These are phyloP conservation scores for Petrocephalus schoutedeni DNA, from an alignment of 2,797 vertebrate genomes.

Conservation along the genomic window DNA sequence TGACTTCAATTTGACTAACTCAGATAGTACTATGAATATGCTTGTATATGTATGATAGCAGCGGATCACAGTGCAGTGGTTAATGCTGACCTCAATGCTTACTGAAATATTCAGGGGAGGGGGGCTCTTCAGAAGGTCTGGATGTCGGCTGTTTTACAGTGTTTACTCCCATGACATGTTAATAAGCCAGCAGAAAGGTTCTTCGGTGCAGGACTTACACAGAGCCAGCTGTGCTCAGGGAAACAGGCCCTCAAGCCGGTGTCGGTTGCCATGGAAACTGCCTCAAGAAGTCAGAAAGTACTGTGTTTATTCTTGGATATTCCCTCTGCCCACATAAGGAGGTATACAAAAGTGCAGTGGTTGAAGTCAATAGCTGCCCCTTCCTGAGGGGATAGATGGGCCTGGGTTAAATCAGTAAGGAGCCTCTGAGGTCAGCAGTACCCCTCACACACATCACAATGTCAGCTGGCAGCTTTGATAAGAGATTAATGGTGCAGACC, in stretches of 20 bases:
- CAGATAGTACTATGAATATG: neutral
- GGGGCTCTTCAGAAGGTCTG: neutral
- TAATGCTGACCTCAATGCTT: neutral
- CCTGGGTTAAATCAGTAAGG: neutral
- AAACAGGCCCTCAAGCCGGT: constrained; percentile 14
- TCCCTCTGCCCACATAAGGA: constrained; percentile 9
- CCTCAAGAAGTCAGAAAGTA: constrained; percentile 39
- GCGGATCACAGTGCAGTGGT: neutral
- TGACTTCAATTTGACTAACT: neutral
- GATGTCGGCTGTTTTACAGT: neutral
- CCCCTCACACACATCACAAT: constrained; percentile 29
- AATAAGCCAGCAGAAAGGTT: neutral
- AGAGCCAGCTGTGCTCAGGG: neutral
- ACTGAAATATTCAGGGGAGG: neutral
- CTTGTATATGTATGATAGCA: neutral
- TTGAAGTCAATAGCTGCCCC: constrained; percentile 33
- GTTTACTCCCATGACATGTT: neutral
- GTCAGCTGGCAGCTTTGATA: constrained; percentile 3
- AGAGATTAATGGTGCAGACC: neutral
- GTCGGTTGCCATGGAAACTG: constrained; percentile 55
- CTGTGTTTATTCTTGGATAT: constrained; percentile 34
- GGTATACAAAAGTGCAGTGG: constrained; percentile 20
- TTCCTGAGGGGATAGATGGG: constrained; percentile 1
- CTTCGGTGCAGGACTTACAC: neutral
- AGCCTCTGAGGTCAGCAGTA: constrained; percentile 33